Evolutionary conservation across 2,888 invertebrate species (phyloP).

Genomic region (Gymnoscelis rufifasciata): DNA sequence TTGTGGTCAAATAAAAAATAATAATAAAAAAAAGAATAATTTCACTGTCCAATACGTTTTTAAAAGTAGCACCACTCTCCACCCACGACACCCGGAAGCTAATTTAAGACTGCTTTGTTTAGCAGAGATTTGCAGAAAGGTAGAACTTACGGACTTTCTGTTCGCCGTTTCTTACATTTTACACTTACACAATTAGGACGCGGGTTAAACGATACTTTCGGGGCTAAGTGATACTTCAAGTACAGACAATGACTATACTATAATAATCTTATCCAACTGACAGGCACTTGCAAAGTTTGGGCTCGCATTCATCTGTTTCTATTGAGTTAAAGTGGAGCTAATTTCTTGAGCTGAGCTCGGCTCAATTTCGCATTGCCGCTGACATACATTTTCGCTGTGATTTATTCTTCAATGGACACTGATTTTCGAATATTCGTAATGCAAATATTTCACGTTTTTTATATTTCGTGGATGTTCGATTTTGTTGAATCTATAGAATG

Average conservation of each 20-base stretch:
- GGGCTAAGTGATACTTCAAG: neutral
- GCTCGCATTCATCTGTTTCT: no score
- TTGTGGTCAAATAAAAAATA: neutral
- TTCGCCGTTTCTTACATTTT: neutral
- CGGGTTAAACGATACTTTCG: conserved; percentile 1
- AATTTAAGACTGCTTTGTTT: conserved; percentile 35
- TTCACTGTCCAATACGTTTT: neutral
- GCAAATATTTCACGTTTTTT: no score
- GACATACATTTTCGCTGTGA: no score
- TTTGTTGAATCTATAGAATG: no score
- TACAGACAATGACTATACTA: neutral
- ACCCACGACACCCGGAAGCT: conserved; percentile 18
- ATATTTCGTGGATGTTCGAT: no score
- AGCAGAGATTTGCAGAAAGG: conserved; percentile 15
- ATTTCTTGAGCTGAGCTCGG: no score
- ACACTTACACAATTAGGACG: neutral
- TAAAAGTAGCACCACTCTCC: neutral
- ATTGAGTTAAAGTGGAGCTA: no score
- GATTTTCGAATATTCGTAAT: no score
- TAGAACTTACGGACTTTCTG: conserved; percentile 8
- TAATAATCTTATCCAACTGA: neutral
- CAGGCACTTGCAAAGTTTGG: neutral
- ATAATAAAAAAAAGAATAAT: neutral
- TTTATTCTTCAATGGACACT: no score
- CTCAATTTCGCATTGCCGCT: no score